A percentile compares a stretch with the other conserved stretches of the same genome.
phyloP scores from a whole-genome alignment of 2,888 invertebrate genomes.

The Melanophora roralis region DNA sequence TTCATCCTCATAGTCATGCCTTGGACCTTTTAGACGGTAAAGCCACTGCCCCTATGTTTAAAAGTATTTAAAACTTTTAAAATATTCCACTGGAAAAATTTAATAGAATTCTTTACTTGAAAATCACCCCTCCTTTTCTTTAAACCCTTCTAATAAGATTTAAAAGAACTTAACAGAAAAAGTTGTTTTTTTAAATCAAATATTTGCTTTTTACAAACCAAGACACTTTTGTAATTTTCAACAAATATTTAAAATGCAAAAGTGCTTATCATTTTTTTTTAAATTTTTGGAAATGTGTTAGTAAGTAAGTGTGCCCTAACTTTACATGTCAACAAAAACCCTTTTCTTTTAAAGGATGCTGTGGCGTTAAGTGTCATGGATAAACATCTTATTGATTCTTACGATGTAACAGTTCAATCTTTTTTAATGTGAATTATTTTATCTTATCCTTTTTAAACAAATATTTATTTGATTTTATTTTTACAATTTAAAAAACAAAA shows the following conservation, averaged over 20 bases:
- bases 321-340: constrained; percentile 22
- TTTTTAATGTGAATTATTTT: constrained; percentile 8
- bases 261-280: neutral
- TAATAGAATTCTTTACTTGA: no score
- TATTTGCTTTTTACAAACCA: no score
- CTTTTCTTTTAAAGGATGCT: neutral
- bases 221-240: neutral
- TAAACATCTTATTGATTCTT: constrained; percentile 44
- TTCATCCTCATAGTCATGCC: no score
- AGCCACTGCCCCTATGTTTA: no score
- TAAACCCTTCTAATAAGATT: constrained; percentile 34
- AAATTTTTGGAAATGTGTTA: neutral
- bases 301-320: neutral
- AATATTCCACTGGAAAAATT: no score
- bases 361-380: constrained; percentile 32
- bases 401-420: constrained; percentile 13
- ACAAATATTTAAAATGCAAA: neutral
- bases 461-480: neutral
- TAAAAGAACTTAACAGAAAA: no score
- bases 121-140: no score
- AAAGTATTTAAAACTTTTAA: no score
- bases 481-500: neutral
- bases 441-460: neutral
- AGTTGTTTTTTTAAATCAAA: no score
- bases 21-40: no score